Percentiles rank a stretch among this genome's conserved stretches.
Evolutionary conservation across 2,888 invertebrate species (phyloP).

Genomic region (Spilarctia lutea): DNA sequence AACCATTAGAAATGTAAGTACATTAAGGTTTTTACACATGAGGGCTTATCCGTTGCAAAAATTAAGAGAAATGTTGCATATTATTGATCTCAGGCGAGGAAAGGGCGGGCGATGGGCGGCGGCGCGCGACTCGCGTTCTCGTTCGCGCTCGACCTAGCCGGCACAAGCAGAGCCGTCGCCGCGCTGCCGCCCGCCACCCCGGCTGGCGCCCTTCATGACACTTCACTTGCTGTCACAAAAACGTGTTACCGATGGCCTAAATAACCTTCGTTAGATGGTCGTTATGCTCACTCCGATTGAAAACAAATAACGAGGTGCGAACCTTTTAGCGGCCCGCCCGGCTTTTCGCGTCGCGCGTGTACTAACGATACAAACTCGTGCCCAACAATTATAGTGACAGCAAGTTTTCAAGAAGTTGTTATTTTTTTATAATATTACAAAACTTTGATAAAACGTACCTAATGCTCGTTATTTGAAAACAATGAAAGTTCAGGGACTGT

Average conservation of each 20-base stretch:
- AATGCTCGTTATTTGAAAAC: constrained; percentile 66
- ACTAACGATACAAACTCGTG: constrained; percentile 31
- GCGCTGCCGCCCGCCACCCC: constrained; percentile 55
- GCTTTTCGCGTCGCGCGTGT: constrained; percentile 22
- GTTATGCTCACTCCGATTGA: constrained; percentile 62
- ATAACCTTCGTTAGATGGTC: constrained; percentile 81
- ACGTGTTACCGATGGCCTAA: constrained; percentile 66
- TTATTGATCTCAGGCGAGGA: constrained; percentile 50
- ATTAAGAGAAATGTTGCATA: constrained; percentile 47
- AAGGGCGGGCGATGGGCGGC: constrained; percentile 50
- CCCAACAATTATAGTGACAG: constrained; percentile 24
- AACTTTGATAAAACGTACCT: constrained; percentile 50
- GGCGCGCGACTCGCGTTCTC: constrained; percentile 49
- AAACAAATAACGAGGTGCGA: constrained; percentile 66
- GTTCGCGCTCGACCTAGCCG: constrained; percentile 36
- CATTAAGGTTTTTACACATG: constrained; percentile 9
- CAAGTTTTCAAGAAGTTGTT: constrained; percentile 27
- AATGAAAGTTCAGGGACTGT: constrained; percentile 73
- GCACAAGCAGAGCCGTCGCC: constrained; percentile 45
- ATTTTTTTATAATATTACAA: constrained; percentile 25
- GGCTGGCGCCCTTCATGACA: constrained; percentile 45
- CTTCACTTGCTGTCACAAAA: constrained; percentile 65
- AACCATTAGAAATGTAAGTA: constrained; percentile 1
- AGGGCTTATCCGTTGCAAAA: constrained; percentile 33
- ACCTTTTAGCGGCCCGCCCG: constrained; percentile 25